Percentiles rank a stretch among this genome's conserved stretches.
Evolutionary conservation across 2,888 invertebrate genomes (phyloP).

Genomic region (Cheilosia impressa): DNA sequence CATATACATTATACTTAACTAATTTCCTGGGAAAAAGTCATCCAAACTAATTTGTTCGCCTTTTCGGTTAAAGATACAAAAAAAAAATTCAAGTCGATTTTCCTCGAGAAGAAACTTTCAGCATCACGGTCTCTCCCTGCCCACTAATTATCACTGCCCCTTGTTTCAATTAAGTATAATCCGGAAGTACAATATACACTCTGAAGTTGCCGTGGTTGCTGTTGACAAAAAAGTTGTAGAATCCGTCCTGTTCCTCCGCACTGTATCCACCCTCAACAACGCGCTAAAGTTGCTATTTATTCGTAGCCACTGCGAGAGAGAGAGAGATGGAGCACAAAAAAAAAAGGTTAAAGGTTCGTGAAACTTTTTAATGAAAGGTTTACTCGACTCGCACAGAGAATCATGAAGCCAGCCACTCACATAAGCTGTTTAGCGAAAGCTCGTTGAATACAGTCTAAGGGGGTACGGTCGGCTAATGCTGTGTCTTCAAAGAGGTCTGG

Average conservation of each 20-base stretch:
- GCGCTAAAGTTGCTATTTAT: slow-evolving; percentile 34
- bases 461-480: background rate
- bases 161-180: slow-evolving; percentile 54
- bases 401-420: slow-evolving; percentile 22
- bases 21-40: slow-evolving; percentile 2
- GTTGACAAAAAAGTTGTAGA: slow-evolving; percentile 35
- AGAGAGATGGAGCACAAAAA: background rate
- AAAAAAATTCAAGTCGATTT: background rate
- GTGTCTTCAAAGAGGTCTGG: background rate
- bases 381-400: slow-evolving; percentile 18
- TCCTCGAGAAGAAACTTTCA: slow-evolving; percentile 28
- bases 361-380: slow-evolving; percentile 62
- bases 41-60: slow-evolving; percentile 2
- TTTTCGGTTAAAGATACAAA: background rate
- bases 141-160: slow-evolving; percentile 43
- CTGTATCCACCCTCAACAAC: slow-evolving; percentile 2
- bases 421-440: slow-evolving; percentile 24
- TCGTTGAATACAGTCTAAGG: slow-evolving; percentile 13
- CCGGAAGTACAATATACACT: slow-evolving; percentile 54
- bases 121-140: slow-evolving; percentile 4
- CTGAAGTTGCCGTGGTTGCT: slow-evolving; percentile 32
- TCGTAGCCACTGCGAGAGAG: background rate
- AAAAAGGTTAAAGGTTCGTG: slow-evolving; percentile 21
- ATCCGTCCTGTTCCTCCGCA: no score
- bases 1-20: slow-evolving; percentile 5